These are phyloP conservation scores for Neosilurus mollespiculum DNA, from an alignment of 2,797 vertebrate genomes.

Conservation along the genomic window DNA sequence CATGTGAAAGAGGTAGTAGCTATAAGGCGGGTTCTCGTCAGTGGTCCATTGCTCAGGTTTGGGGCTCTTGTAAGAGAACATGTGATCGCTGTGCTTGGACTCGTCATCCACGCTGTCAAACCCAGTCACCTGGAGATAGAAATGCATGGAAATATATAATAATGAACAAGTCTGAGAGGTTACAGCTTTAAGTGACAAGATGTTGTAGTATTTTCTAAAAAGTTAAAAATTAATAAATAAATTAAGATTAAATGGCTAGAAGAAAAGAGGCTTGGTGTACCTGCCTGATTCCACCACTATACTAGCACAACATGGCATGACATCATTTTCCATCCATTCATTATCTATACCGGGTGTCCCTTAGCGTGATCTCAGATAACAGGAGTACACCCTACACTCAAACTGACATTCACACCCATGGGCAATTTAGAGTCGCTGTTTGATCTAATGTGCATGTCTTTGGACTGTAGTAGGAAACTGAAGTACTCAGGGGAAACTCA, in stretches of 20 bases:
- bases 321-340: background rate
- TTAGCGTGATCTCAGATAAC: too few species aligned
- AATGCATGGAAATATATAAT: too few species aligned
- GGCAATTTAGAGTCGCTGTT: too few species aligned
- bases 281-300: background rate
- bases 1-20: conserved; percentile 97
- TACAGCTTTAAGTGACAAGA: background rate
- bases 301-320: background rate
- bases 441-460: too few species aligned
- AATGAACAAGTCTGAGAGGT: background rate
- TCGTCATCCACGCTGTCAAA: conserved; percentile 89
- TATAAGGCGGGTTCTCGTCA: conserved; percentile 92
- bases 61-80: conserved; percentile 94
- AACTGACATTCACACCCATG: too few species aligned
- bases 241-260: background rate
- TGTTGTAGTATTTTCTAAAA: background rate
- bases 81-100: conserved; percentile 94
- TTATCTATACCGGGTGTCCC: too few species aligned
- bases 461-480: too few species aligned
- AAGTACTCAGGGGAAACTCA: too few species aligned
- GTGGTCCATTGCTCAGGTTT: conserved; percentile 89
- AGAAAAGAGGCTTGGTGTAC: background rate
- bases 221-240: background rate
- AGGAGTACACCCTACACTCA: too few species aligned
- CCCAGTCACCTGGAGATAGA: conserved; percentile 75